Evolutionary conservation across 2,113 vertebrate genomes (phyloP).

Genomic region (Paramormyrops kingsleyae): DNA sequence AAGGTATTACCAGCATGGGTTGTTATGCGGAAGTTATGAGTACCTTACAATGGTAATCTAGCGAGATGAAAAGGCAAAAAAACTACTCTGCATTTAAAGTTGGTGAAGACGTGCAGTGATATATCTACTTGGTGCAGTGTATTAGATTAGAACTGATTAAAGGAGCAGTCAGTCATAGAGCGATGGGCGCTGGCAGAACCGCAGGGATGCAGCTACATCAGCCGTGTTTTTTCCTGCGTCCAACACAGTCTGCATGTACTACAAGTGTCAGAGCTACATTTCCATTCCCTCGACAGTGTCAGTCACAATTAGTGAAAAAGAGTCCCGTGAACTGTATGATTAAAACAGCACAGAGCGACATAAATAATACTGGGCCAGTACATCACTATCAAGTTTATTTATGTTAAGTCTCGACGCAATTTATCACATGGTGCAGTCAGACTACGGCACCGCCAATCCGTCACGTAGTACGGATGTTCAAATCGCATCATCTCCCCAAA

Average conservation of each 20-base stretch:
- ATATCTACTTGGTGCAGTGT: neutral
- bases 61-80: neutral
- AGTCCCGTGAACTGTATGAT: neutral
- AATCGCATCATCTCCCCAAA: neutral
- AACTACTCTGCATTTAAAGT: neutral
- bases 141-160: constrained; percentile 2
- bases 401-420: neutral
- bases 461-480: neutral
- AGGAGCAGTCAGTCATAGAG: neutral
- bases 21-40: neutral
- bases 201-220: neutral
- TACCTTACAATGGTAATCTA: neutral
- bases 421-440: neutral
- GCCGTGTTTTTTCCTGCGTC: neutral
- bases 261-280: neutral
- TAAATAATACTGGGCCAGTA: neutral
- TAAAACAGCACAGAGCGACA: neutral
- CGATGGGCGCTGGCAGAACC: neutral
- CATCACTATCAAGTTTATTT: neutral
- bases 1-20: neutral
- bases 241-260: neutral
- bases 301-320: neutral
- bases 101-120: neutral
- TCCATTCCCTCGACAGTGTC: neutral
- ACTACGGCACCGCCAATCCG: neutral